Conservation (phyloP, 2,113 vertebrate species). For the Cacatua alba region DNA sequence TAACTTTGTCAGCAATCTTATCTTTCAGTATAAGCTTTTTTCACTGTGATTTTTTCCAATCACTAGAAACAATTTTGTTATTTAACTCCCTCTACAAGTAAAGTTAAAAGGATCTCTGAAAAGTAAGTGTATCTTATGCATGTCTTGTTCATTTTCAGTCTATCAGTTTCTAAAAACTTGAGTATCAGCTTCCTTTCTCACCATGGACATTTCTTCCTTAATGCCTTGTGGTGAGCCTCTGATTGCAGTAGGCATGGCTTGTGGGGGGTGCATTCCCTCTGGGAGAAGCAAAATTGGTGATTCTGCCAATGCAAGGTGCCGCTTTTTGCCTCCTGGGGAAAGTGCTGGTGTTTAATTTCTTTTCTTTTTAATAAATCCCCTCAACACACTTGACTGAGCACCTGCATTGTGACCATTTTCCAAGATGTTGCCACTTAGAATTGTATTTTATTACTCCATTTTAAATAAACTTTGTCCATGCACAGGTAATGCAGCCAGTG, state of each 20-base stretch:
- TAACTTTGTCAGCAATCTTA: background rate
- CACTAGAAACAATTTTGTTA: background rate
- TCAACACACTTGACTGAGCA: constrained; percentile 12
- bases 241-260: constrained; percentile 16
- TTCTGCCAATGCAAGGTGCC: background rate
- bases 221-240: constrained; percentile 21
- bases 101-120: background rate
- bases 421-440: background rate
- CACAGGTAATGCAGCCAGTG: background rate
- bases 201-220: constrained; percentile 8
- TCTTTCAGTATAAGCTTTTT: background rate
- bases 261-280: background rate
- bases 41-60: background rate
- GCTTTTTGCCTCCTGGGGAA: constrained; percentile 13
- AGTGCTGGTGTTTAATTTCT: constrained; percentile 17
- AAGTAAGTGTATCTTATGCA: background rate
- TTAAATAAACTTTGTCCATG: background rate
- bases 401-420: background rate
- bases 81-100: background rate
- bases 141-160: constrained; percentile 27
- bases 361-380: constrained; percentile 24
- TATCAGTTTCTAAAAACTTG: background rate
- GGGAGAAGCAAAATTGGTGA: background rate
- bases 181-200: constrained; percentile 19
- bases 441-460: background rate